These are phyloP conservation scores for Zonotrichia albicollis DNA, from an alignment of 2,797 vertebrate species.

Conservation along the genomic window DNA sequence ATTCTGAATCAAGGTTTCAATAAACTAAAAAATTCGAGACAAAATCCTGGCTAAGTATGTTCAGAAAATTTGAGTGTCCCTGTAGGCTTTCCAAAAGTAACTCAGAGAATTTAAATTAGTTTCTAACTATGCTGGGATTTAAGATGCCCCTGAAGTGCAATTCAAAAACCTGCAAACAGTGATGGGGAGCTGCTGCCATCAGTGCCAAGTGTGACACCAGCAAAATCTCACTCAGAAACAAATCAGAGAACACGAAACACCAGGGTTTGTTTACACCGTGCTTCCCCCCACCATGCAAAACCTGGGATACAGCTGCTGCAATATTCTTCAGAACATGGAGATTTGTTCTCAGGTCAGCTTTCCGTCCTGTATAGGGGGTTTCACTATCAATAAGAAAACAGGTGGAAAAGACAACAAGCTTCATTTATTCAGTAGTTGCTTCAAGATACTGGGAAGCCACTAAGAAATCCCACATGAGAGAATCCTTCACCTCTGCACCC, in stretches of 20 bases:
- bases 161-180: background rate
- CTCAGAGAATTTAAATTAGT: conserved; percentile 5
- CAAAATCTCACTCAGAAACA: background rate
- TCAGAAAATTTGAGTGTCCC: background rate
- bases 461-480: rapidly evolving
- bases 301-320: background rate
- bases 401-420: background rate
- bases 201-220: background rate
- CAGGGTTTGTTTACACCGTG: background rate
- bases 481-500: background rate
- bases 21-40: background rate
- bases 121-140: conserved; percentile 10
- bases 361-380: rapidly evolving
- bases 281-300: background rate
- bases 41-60: background rate
- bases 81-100: conserved; percentile 10
- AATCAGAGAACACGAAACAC: rapidly evolving
- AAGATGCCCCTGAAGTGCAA: background rate
- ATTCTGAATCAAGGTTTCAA: background rate
- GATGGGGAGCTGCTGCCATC: background rate
- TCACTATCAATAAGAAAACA: background rate
- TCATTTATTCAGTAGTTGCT: background rate
- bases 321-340: rapidly evolving
- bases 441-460: background rate
- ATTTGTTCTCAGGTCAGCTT: background rate